These are phyloP conservation scores for Polyommatus icarus DNA, from an alignment of 2,888 invertebrate genomes.

Conservation along the genomic window DNA sequence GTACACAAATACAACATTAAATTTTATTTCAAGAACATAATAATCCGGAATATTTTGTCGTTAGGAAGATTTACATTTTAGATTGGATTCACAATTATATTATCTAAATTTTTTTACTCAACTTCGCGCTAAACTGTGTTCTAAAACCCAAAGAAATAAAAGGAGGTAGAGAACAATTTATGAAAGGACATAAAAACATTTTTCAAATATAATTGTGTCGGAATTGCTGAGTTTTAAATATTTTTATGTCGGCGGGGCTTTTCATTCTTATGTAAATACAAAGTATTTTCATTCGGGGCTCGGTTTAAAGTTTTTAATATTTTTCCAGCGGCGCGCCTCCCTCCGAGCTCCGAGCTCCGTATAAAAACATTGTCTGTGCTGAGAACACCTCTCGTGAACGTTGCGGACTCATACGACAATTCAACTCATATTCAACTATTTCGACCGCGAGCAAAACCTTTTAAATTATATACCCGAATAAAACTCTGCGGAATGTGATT, in stretches of 20 bases:
- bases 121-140: not conserved
- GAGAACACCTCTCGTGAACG: not conserved
- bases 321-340: not conserved
- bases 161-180: not conserved
- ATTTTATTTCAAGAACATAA: no score
- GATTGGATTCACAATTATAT: no score
- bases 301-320: conserved; percentile 15
- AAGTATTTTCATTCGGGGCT: conserved; percentile 4
- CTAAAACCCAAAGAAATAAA: not conserved
- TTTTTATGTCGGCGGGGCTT: conserved; percentile 14
- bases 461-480: not conserved
- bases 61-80: no score
- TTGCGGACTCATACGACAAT: not conserved
- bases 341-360: not conserved
- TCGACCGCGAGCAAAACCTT: not conserved
- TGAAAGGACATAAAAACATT: not conserved
- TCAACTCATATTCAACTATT: not conserved
- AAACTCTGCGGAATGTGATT: not conserved
- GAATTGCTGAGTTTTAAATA: conserved; percentile 8
- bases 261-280: conserved; percentile 19
- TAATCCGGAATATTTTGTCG: not conserved
- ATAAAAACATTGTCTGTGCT: not conserved
- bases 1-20: no score
- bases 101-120: not conserved
- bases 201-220: conserved; percentile 11